phyloP scores from a whole-genome alignment of 2,797 vertebrate species.

The Poecilia picta region DNA sequence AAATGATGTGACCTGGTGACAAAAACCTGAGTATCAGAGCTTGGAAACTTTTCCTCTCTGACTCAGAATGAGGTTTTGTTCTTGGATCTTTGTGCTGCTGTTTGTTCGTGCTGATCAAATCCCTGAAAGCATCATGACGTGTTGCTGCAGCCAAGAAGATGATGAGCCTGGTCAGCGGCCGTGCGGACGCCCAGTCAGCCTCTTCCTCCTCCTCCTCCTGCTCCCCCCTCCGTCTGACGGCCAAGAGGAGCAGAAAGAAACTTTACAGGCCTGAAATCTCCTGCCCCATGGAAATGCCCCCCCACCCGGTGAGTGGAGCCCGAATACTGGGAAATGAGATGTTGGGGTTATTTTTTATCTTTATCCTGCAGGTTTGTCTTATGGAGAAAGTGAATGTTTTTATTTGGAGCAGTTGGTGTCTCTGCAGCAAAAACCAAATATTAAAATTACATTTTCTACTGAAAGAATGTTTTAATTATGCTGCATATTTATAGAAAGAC shows the following conservation, averaged over 20 bases:
- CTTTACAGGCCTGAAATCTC: constrained; percentile 79
- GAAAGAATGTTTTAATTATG: too few relatives aligned
- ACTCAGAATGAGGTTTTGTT: neutral
- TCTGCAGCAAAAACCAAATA: too few relatives aligned
- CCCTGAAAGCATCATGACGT: neutral
- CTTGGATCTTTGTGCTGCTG: neutral
- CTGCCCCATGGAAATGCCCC: constrained; percentile 79
- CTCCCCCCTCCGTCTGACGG: constrained; percentile 54
- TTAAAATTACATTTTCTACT: too few relatives aligned
- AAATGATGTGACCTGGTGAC: neutral
- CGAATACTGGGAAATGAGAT: neutral
- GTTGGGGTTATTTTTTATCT: neutral
- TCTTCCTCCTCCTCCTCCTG: constrained; percentile 35
- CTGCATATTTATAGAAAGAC: neutral
- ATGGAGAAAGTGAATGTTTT: too few relatives aligned
- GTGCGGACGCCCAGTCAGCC: constrained; percentile 43
- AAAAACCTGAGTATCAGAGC: neutral
- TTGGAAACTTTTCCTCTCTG: neutral
- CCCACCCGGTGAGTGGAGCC: constrained; percentile 65
- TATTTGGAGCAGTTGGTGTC: too few relatives aligned
- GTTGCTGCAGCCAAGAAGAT: constrained; percentile 81
- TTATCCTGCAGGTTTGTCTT: too few relatives aligned
- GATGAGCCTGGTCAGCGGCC: constrained; percentile 80
- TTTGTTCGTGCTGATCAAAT: neutral
- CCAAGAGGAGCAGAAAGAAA: constrained; percentile 71